phyloP scores from a whole-genome alignment of 2,888 invertebrate species.

The Gnatocerus cornutus region DNA sequence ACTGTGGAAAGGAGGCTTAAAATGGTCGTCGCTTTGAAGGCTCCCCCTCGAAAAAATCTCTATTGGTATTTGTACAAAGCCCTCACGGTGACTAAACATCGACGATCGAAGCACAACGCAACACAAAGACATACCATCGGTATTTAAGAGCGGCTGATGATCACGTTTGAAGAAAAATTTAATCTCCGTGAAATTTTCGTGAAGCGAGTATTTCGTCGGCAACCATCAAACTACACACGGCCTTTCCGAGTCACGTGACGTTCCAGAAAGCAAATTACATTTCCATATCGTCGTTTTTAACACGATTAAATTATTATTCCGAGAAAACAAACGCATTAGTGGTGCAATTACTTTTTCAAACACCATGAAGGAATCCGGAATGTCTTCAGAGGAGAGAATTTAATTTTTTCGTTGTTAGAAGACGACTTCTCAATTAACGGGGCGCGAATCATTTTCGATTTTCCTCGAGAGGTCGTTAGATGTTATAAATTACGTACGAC shows the following conservation, averaged over 20 bases:
- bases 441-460: conserved; percentile 32
- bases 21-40: conserved; percentile 1
- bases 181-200: conserved; percentile 56
- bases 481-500: conserved; percentile 44
- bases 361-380: conserved; percentile 36
- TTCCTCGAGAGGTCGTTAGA: conserved; percentile 38
- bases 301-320: conserved; percentile 46
- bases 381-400: conserved; percentile 34
- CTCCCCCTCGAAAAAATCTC: conserved; percentile 18
- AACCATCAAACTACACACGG: conserved; percentile 25
- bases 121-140: conserved; percentile 53
- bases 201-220: conserved; percentile 54
- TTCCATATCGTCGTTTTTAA: conserved; percentile 44
- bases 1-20: no score
- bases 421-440: conserved; percentile 39
- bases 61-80: conserved; percentile 33
- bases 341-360: conserved; percentile 45
- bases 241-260: conserved; percentile 33
- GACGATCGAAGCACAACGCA: conserved; percentile 50
- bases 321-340: conserved; percentile 47
- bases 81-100: conserved; percentile 27
- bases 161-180: conserved; percentile 54
- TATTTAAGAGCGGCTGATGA: conserved; percentile 52
- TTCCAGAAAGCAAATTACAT: conserved; percentile 33
- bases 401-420: conserved; percentile 27